Conservation (phyloP, 2,113 vertebrate genomes). For the Prolemur simus region DNA sequence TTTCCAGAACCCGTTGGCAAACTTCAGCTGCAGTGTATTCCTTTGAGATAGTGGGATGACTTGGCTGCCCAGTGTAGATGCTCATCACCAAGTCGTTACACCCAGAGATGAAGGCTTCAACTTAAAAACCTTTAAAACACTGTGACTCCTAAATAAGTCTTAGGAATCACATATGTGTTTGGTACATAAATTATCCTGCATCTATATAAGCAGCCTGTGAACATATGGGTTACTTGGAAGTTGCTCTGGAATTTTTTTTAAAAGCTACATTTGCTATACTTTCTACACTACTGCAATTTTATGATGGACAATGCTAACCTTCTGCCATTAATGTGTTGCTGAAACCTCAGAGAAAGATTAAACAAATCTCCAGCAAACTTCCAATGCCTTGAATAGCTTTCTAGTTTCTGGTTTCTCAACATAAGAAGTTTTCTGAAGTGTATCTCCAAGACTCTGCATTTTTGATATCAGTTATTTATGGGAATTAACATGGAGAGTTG, state of each 20-base stretch:
- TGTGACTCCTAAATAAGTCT: slow-evolving; percentile 30
- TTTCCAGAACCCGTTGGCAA: neutral
- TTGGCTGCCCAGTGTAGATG: neutral
- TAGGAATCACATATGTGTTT: slow-evolving; percentile 64
- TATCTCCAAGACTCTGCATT: slow-evolving; percentile 61
- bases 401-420: slow-evolving; percentile 43
- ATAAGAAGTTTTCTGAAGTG: slow-evolving; percentile 47
- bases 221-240: slow-evolving; percentile 69
- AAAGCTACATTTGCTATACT: slow-evolving; percentile 26
- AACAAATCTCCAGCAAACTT: neutral
- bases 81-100: neutral
- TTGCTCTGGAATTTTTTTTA: slow-evolving; percentile 10
- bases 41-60: neutral
- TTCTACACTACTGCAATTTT: slow-evolving; percentile 19
- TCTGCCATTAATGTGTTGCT: slow-evolving; percentile 35
- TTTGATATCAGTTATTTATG: slow-evolving; percentile 76
- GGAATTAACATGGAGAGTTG: slow-evolving; percentile 59
- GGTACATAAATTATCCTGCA: slow-evolving; percentile 68
- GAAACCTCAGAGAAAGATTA: slow-evolving; percentile 20
- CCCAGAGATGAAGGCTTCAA: slow-evolving; percentile 42
- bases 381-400: slow-evolving; percentile 26
- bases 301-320: neutral
- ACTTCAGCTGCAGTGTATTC: neutral
- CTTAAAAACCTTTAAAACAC: neutral
- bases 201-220: slow-evolving; percentile 54